Conservation (phyloP, 1,140 invertebrate genomes). For the Cataglyphis hispanica region DNA sequence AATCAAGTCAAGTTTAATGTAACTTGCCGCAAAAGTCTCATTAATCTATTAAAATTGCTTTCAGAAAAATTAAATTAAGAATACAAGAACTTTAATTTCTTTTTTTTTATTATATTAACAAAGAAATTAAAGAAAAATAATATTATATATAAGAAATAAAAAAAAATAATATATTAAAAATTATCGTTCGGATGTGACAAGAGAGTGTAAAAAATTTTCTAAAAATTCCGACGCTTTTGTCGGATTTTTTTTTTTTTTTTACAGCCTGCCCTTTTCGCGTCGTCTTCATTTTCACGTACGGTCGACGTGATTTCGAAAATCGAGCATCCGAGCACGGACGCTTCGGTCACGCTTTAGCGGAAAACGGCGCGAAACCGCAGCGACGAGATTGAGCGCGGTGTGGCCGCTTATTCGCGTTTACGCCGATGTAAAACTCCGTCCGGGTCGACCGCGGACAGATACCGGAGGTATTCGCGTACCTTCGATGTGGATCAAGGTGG, state of each 20-base stretch:
- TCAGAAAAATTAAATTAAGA: too few species aligned
- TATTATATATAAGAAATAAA: too few species aligned
- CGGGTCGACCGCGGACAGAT: constrained; percentile 43
- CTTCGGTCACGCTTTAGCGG: constrained; percentile 73
- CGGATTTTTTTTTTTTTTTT: too few species aligned
- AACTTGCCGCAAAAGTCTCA: too few species aligned
- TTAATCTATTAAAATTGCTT: too few species aligned
- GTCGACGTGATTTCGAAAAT: constrained; percentile 57
- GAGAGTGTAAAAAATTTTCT: too few species aligned
- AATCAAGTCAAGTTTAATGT: too few species aligned
- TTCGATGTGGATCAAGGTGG: constrained; percentile 75
- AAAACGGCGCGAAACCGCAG: constrained; percentile 78
- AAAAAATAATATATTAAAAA: not conserved
- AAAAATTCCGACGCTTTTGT: too few species aligned
- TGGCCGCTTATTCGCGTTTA: constrained; percentile 78
- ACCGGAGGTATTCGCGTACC: constrained; percentile 36
- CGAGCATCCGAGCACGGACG: constrained; percentile 62
- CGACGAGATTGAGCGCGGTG: constrained; percentile 76
- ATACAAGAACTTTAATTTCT: too few species aligned
- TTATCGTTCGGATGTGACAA: not conserved
- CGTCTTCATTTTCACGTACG: constrained; percentile 59
- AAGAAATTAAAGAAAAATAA: too few species aligned
- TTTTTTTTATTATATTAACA: too few species aligned
- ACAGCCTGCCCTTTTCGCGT: not conserved
- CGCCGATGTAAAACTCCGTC: constrained; percentile 70